Evolutionary conservation across 2,113 vertebrate genomes (phyloP), one percentile per base, ranked within the genome.

Genomic region (Casuarius casuarius): DNA sequence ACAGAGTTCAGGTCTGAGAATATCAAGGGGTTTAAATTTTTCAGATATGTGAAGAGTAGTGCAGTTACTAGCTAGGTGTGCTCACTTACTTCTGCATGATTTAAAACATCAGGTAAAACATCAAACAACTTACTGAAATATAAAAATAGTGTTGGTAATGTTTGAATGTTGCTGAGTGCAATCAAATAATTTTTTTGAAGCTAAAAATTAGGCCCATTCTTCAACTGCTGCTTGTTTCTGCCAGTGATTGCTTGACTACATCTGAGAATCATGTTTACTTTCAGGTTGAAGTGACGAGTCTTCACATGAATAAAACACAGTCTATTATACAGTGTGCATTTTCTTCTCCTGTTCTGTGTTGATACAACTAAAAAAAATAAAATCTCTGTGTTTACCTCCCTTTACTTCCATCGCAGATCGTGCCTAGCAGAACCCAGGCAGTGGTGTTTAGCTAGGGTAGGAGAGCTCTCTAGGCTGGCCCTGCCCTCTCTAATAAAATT

Each of bases 31-130:
- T 46, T 73, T 46, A 49, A 66, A 80, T 86, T 76, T 15, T 49
- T 76, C 73, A 84, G 59, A n/a, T 61, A 35, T 74, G 33, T 17
- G 68, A 90, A 62, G 42, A 51, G 58, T 31, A 68, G 1, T n/a
- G 66, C 70, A 46, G 1, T 89, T 51, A 10, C 44, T 79, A 72
- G 40, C 66, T 84, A 23, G n/a, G 3, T 33, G 22, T 7, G 42
- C 12, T 5, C 2, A 2, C 48, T 80, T 76, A 48, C 1, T 91
- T 52, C 33, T 54, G 82, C 35, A 19, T 0, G 0, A 33, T 10
- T 75, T 28, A 70, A 85, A 42, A 70, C 61, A 87, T 78, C 38
- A 73, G 52, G 49, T 26, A 62, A 59, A 89, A 66, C 33, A 66
- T 85, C n/a, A 42, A 91, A 29, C 66, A 70, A 23, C 65, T 75